phyloP scores from a whole-genome alignment of 2,113 vertebrate species.

The Zosterops lateralis region DNA sequence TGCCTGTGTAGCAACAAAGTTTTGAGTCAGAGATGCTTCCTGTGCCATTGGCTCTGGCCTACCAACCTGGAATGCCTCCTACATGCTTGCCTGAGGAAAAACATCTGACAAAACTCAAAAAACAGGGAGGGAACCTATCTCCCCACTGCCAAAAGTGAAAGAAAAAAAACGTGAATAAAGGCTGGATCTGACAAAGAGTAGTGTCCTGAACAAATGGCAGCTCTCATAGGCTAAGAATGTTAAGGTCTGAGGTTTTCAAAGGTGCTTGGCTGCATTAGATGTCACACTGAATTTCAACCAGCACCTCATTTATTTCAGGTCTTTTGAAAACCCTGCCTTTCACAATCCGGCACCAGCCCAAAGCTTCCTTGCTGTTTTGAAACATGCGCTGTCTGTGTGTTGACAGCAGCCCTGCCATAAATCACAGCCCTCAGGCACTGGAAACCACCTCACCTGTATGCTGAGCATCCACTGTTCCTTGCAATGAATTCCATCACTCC shows the following conservation, averaged over 20 bases:
- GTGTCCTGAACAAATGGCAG: neutral
- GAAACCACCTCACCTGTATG: constrained; percentile 17
- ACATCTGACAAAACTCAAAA: neutral
- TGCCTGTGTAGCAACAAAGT: neutral
- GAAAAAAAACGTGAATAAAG: neutral
- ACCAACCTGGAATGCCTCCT: neutral
- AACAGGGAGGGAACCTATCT: neutral
- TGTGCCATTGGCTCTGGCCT: neutral
- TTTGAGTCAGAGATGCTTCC: neutral
- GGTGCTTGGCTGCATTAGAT: neutral
- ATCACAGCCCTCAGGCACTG: neutral
- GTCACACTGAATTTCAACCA: constrained; percentile 15
- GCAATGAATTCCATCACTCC: neutral
- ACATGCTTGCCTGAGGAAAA: neutral
- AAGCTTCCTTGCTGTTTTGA: constrained; percentile 27
- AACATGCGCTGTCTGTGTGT: neutral
- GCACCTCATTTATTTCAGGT: constrained; percentile 24
- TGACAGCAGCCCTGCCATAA: neutral
- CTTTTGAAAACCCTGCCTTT: constrained; percentile 33
- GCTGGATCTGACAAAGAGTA: neutral
- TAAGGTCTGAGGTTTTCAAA: neutral
- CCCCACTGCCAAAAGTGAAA: neutral
- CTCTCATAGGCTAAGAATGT: neutral
- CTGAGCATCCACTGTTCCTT: neutral
- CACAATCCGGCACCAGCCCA: neutral